Conservation (phyloP, 2,888 invertebrate species). For the Griposia aprilina region DNA sequence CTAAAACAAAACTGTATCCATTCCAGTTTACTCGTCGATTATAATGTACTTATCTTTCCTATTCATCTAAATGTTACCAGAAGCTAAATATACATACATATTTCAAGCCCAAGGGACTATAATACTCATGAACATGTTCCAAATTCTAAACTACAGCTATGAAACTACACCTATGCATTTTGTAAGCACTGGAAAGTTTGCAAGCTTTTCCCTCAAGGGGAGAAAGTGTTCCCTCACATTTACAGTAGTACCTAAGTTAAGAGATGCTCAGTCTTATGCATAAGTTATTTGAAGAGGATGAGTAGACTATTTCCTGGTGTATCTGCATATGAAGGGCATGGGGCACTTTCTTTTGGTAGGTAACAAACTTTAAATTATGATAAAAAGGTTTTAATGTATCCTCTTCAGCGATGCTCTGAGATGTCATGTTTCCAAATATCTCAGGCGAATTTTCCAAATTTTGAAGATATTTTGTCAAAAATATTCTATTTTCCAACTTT, state of each 20-base stretch:
- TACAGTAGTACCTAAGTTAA: constrained; percentile 15
- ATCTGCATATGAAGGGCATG: background rate
- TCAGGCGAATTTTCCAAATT: background rate
- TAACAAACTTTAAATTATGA: background rate
- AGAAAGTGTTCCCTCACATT: constrained; percentile 37
- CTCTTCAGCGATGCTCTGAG: background rate
- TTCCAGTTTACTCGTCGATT: no score
- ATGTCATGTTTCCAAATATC: background rate
- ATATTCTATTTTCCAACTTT: background rate
- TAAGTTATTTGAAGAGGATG: constrained; percentile 35
- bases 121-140: constrained; percentile 1
- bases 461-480: background rate
- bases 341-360: constrained; percentile 3
- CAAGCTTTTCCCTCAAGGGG: constrained; percentile 40
- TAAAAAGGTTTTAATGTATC: background rate
- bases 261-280: constrained; percentile 3
- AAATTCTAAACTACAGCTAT: constrained; percentile 9
- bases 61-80: background rate
- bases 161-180: constrained; percentile 19
- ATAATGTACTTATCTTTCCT: no score
- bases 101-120: background rate
- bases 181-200: constrained; percentile 33
- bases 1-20: no score
- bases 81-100: background rate
- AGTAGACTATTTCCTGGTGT: constrained; percentile 8